Base-by-base conservation (phyloP, 2,113 vertebrate species). In the Neotoma lepida region DNA sequence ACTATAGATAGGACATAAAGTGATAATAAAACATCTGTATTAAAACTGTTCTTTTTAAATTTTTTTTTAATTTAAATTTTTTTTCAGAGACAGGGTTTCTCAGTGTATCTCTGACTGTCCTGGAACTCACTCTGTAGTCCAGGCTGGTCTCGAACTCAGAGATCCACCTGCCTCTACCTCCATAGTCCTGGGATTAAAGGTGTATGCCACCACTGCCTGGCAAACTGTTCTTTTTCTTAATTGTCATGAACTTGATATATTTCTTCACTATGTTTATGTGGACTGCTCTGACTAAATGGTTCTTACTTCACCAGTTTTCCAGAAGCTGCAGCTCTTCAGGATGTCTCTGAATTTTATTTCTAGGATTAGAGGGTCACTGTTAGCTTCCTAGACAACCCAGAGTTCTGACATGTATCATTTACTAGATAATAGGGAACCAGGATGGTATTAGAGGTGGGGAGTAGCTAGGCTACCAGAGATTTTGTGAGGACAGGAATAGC, bases 1-100 rank as follows among this genome's bases (percentile, higher is more conserved):
- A 26, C 1, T 90, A 0, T 92, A 14, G 17, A 73, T 49, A 73
- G 88, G 35, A 61, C 81, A 63, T 35, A 56, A 74, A 96, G 51
- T 46, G 73, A 51, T 49, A 87, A 86, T 80, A 86, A 92, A 90
- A 61, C 4, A 49, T 78, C 24, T 92, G 54, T 8, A 9, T 90
- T 49, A 26, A 41, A 88, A 71, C 7, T 18, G 63, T 91, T n/a
- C 6, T 81, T 96, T 81, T 96, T 90, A 22, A 70, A 63, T 9
- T 28, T 63, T 39, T 17, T 20, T 70, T 70, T 70, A 70, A 61
- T 61, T 61, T 61, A 24, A 51, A 51, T 51, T 61, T 70, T n/a
- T 18, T 70, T n/a, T 39, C 14, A 1, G 3, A 39, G n/a, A 71
- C 18, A 39, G n/a, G 35, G n/a, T 39, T 71, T 70, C 35, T 71